Base-by-base conservation (phyloP, 2,888 invertebrate genomes). In the Halictus ligatus region DNA sequence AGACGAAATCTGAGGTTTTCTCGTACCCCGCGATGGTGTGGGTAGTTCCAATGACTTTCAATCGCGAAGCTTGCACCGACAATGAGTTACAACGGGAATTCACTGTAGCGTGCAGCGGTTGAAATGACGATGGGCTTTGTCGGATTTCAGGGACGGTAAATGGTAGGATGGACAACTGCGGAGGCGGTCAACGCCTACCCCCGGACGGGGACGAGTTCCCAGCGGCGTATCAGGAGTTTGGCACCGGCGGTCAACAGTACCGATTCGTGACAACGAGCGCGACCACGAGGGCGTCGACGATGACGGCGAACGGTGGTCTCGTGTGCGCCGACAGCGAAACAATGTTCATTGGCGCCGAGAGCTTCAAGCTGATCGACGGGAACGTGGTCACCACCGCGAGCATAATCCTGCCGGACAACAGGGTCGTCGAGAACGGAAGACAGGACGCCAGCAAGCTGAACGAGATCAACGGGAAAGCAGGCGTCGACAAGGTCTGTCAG, bases 201-300 rank as follows among this genome's bases (percentile, higher is more conserved):
- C 98, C 98, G 71, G 98, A 98, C 95, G 98, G 98, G 92, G 97
- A 98, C 95, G 98, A 98, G 95, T 98, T 98, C 94, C 98, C 98
- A 80, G 96, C 96, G 74, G 97, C 97, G 91, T 97, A 96, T 91
- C 96, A 97, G 91, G 97, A 97, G 94, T 95, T 94, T 87, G 92
- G 92, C 94, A 89, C 94, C 95, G 86, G 93, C 95, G 82, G 94
- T 87, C 90, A 92, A 91, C 92, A 89, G 85, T 92, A 90, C 78
- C 84, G 89, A 83, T 90, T 88, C 89, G 85, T 86, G 84, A 87
- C 84, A 76, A 80, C 81, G 73, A 80, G 84, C 72, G 69, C 86
- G 80, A 69, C 87, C 83, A 82, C 85, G 69, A 91, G 84, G 72
- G 85, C 89, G 75, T 82, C 89, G 80, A 84, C 88, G 80, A 87